Percentiles rank a stretch among this genome's conserved stretches.
These are phyloP conservation scores for Dioctria linearis DNA, from an alignment of 2,888 invertebrate species.

Conservation along the genomic window DNA sequence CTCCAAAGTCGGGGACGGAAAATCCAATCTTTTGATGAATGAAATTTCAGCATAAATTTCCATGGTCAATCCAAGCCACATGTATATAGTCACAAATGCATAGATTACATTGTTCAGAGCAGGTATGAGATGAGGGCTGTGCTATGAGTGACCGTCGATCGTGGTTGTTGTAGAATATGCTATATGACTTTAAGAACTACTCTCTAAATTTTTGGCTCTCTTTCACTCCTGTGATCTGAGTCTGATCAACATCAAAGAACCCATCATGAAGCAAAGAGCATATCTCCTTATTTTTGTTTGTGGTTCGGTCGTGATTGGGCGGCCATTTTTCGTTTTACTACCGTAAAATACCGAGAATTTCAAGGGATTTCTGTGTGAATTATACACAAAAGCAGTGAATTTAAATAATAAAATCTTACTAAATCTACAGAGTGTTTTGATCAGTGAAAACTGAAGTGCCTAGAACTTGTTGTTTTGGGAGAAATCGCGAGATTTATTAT, in stretches of 20 bases:
- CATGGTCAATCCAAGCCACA: neutral
- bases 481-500: neutral
- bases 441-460: too few species aligned
- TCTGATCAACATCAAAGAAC: neutral
- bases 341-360: conserved; percentile 25
- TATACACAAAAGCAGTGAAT: neutral
- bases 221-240: conserved; percentile 13
- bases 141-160: too few species aligned
- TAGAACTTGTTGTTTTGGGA: too few species aligned
- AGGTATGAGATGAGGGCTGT: too few species aligned
- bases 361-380: conserved; percentile 7
- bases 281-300: conserved; percentile 53
- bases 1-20: neutral
- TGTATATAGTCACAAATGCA: too few species aligned
- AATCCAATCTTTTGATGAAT: conserved; percentile 39
- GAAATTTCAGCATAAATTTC: conserved; percentile 28
- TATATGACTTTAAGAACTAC: neutral
- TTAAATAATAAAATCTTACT: too few species aligned
- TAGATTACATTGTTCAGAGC: too few species aligned
- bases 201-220: conserved; percentile 42
- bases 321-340: conserved; percentile 53
- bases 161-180: too few species aligned
- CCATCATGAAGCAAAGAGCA: conserved; percentile 13
- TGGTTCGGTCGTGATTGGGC: conserved; percentile 54
- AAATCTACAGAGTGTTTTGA: too few species aligned